Evolutionary conservation across 1,140 invertebrate species (phyloP), one percentile per base, ranked within the genome.

Genomic region (Eriocheir sinensis): DNA sequence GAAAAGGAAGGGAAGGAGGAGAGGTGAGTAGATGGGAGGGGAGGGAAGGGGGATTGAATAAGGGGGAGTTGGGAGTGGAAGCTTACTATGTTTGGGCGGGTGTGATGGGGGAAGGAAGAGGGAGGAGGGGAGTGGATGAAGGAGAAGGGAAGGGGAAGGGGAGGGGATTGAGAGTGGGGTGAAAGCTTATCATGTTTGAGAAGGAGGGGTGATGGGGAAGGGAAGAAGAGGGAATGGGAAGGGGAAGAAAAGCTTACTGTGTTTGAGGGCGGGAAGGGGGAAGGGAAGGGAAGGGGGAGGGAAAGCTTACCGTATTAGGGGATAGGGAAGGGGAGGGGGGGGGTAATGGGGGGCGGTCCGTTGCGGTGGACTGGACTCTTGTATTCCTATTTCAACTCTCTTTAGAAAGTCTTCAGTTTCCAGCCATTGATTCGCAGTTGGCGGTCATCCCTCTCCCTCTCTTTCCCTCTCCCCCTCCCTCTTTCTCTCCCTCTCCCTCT

Each of bases 381-480:
- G n/a, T 72, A n/a, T 72, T n/a, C 60, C 60, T n/a, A 72, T 72
- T 72, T 72, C 27, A 6, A 8, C 60, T 53, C 60, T 53, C 48
- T 72, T 72, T 72, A 72, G 60, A 72, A 72, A n/a, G 21, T 72
- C 60, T 72, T 53, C 48, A 53, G 48, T 53, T 53, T 72, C 60
- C 60, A 72, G 21, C 60, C 60, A 72, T 72, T 72, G 60, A 72
- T 72, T 72, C 60, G 27, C 60, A 72, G 60, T 72, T 72, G 60
- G 60, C 27, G 48, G 48, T 53, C 48, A 53, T 53, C 48, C 48
- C 48, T 17, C 12, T 9, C 48, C n/a, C n/a, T n/a, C 9, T 53
- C 48, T 21, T 21, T 53, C 48, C 48, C 48, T 53, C 9, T 12
- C 8, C 8, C 48, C 9, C 48, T 12, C 48, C 9, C 48, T 12